Evolutionary conservation across 2,888 invertebrate species (phyloP).

Genomic region (Scaptomyza polygonia): DNA sequence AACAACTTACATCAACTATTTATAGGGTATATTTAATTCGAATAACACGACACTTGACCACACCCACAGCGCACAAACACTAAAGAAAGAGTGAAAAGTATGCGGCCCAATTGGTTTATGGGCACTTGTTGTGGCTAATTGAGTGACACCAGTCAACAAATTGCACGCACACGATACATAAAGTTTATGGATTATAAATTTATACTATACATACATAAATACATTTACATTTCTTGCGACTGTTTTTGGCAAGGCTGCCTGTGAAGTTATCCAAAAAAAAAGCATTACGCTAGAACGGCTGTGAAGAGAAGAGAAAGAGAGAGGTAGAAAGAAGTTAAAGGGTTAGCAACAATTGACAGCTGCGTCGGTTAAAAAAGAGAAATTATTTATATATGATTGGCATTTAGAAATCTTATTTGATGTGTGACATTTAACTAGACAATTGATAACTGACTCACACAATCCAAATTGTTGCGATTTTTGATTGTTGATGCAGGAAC

Average conservation of each 20-base stretch:
- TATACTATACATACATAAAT: background rate
- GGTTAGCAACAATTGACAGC: constrained; percentile 54
- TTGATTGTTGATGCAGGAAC: constrained; percentile 27
- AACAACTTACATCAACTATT: background rate
- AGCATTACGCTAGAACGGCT: constrained; percentile 42
- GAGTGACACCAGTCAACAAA: constrained; percentile 58
- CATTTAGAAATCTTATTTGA: constrained; percentile 76
- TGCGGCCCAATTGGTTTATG: constrained; percentile 57
- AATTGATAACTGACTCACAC: constrained; percentile 42
- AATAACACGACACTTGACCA: constrained; percentile 24
- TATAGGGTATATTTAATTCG: constrained; percentile 26
- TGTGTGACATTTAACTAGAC: constrained; percentile 61
- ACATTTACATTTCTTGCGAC: constrained; percentile 7
- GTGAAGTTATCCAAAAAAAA: constrained; percentile 69
- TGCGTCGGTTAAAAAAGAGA: constrained; percentile 64
- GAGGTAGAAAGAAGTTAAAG: constrained; percentile 6
- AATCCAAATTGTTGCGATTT: constrained; percentile 5
- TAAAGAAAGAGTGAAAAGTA: constrained; percentile 52
- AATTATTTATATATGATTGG: constrained; percentile 75
- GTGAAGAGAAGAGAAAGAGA: background rate
- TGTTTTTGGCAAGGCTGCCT: constrained; percentile 44
- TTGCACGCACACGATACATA: constrained; percentile 50
- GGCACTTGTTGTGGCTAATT: constrained; percentile 77
- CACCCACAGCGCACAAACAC: constrained; percentile 48
- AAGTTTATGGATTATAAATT: constrained; percentile 63